Evolutionary conservation across 1,140 invertebrate genomes (phyloP).

Genomic region (Lordiphosa stackelbergi): DNA sequence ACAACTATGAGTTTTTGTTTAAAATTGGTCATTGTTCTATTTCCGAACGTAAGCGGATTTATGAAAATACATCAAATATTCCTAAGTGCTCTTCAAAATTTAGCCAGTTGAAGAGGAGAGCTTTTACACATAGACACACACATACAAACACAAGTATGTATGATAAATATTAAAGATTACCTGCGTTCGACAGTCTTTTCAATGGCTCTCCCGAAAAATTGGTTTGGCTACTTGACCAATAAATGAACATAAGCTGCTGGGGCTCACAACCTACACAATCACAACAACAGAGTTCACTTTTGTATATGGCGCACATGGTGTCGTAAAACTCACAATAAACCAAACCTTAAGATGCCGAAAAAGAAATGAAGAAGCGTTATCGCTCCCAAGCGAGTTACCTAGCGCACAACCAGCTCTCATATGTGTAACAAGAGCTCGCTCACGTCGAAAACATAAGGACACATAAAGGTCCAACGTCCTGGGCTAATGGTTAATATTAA

Average conservation of each 20-base stretch:
- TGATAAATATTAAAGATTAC: not conserved
- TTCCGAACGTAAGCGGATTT: too few relatives aligned
- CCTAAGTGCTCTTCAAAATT: too few relatives aligned
- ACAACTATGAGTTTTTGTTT: too few relatives aligned
- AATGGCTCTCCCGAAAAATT: conserved; percentile 15
- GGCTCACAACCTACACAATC: conserved; percentile 6
- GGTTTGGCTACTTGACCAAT: conserved; percentile 49
- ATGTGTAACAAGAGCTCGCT: conserved; percentile 9
- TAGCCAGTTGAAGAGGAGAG: too few relatives aligned
- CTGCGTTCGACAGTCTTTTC: not conserved
- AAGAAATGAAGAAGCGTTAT: conserved; percentile 37
- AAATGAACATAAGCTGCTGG: conserved; percentile 41
- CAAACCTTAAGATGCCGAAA: conserved; percentile 50
- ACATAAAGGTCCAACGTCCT: not conserved
- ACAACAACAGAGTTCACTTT: conserved; percentile 16
- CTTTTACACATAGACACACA: too few relatives aligned
- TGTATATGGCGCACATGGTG: conserved; percentile 65
- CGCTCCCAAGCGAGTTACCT: conserved; percentile 42
- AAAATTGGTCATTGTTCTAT: too few relatives aligned
- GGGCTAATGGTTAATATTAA: conserved; percentile 35
- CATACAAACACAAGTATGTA: too few relatives aligned
- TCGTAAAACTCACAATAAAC: conserved; percentile 72
- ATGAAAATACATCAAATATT: too few relatives aligned
- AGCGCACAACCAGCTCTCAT: not conserved
- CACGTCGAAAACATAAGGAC: conserved; percentile 15